Evolutionary conservation across 2,888 invertebrate genomes (phyloP).

Genomic region (Steinernema scapterisci): DNA sequence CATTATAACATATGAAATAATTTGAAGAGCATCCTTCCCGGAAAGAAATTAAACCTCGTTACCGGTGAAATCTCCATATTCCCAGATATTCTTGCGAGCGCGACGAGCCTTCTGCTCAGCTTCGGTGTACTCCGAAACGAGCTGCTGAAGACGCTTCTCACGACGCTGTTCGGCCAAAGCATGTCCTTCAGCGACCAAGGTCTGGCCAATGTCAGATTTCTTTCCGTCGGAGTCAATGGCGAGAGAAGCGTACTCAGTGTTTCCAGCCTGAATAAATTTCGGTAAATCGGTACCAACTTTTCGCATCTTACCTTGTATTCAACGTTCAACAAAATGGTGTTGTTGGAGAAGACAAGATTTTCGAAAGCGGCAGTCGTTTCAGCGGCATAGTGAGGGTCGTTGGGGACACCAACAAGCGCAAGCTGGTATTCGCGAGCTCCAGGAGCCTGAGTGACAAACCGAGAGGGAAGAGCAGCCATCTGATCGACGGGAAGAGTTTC

Average conservation of each 20-base stretch:
- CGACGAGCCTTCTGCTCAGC: conserved; percentile 70
- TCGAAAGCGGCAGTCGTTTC: conserved; percentile 44
- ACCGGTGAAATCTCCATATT: conserved; percentile 96
- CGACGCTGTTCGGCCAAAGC: conserved; percentile 80
- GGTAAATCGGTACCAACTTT: background rate
- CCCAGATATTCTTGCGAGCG: conserved; percentile 86
- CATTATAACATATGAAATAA: background rate
- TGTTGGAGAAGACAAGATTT: conserved; percentile 37
- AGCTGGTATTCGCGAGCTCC: conserved; percentile 83
- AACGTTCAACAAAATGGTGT: conserved; percentile 50
- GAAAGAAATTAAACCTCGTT: conserved; percentile 76
- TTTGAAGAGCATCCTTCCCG: background rate
- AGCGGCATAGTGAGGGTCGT: conserved; percentile 72
- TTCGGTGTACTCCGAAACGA: conserved; percentile 72
- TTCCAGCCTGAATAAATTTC: conserved; percentile 29
- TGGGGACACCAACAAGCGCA: conserved; percentile 82
- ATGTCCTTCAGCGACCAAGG: conserved; percentile 83
- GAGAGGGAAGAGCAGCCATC: conserved; percentile 82
- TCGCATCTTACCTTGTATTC: conserved; percentile 53
- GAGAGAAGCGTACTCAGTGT: conserved; percentile 45
- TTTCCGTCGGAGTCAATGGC: conserved; percentile 45
- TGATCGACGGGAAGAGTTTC: conserved; percentile 78
- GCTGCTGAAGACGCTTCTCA: conserved; percentile 80
- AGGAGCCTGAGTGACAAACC: conserved; percentile 75
- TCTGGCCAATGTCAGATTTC: conserved; percentile 78